These are phyloP conservation scores for Pelvicachromis taeniatus DNA, from an alignment of 2,113 vertebrate species.

Conservation along the genomic window DNA sequence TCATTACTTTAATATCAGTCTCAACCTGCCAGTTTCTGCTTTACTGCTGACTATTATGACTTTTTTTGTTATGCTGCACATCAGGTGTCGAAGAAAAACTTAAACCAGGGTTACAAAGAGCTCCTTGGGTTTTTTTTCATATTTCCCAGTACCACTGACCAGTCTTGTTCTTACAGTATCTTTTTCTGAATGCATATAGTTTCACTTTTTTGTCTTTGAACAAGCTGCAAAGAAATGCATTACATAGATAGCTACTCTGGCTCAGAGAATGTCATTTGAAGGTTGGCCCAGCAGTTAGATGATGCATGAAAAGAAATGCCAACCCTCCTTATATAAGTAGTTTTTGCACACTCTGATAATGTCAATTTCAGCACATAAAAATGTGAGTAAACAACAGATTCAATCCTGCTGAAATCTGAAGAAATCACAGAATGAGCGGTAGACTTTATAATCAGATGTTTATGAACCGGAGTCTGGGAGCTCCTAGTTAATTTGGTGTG, in stretches of 20 bases:
- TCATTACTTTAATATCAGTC: constrained; percentile 11
- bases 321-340: neutral
- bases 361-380: neutral
- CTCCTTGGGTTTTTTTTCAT: neutral
- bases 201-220: neutral
- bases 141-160: neutral
- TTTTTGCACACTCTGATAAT: neutral
- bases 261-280: constrained; percentile 39
- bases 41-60: neutral
- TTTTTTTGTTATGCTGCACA: neutral
- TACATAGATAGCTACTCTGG: neutral
- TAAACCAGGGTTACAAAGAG: neutral
- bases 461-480: constrained; percentile 5
- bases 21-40: neutral
- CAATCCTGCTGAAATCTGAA: neutral
- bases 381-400: neutral
- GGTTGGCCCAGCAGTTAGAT: neutral
- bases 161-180: neutral
- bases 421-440: neutral
- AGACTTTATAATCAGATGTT: neutral
- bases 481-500: constrained; percentile 12
- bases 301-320: neutral
- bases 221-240: neutral
- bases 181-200: neutral
- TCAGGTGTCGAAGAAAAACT: neutral